Evolutionary conservation across 2,113 vertebrate genomes (phyloP).

Genomic region (Cervus canadensis): DNA sequence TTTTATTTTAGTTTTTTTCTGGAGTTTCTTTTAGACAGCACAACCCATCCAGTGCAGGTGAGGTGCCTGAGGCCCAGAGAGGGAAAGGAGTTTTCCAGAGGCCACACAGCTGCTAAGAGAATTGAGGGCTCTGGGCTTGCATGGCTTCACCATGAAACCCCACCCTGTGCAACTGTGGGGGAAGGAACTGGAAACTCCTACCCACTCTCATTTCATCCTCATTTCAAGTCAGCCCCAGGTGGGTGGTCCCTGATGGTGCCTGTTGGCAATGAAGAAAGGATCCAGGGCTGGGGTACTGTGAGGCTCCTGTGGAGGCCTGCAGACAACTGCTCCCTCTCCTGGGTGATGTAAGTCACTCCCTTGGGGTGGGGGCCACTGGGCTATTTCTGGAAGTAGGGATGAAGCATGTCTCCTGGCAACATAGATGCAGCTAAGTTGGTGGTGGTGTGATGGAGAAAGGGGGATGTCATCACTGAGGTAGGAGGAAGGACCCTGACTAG

Average conservation of each 20-base stretch:
- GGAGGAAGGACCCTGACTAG: neutral
- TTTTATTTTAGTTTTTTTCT: no score
- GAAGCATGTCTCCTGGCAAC: slow-evolving; percentile 70
- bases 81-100: slow-evolving; percentile 5
- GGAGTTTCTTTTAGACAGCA: neutral
- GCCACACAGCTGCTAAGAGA: neutral
- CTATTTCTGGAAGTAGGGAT: slow-evolving; percentile 73
- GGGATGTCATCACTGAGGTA: neutral
- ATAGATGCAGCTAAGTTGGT: slow-evolving; percentile 37
- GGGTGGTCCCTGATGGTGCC: slow-evolving; percentile 53
- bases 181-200: neutral
- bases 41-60: neutral
- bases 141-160: neutral
- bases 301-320: slow-evolving; percentile 5
- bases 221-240: neutral
- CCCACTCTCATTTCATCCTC: neutral
- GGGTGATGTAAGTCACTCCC: slow-evolving; percentile 71
- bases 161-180: neutral
- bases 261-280: slow-evolving; percentile 21
- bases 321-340: slow-evolving; percentile 68
- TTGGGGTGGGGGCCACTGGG: slow-evolving; percentile 61
- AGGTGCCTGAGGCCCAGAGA: neutral
- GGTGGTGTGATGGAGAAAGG: slow-evolving; percentile 37
- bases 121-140: neutral
- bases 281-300: neutral